These are phyloP conservation scores for Pyrrhosoma nymphula DNA, from an alignment of 2,888 invertebrate genomes.

Conservation along the genomic window DNA sequence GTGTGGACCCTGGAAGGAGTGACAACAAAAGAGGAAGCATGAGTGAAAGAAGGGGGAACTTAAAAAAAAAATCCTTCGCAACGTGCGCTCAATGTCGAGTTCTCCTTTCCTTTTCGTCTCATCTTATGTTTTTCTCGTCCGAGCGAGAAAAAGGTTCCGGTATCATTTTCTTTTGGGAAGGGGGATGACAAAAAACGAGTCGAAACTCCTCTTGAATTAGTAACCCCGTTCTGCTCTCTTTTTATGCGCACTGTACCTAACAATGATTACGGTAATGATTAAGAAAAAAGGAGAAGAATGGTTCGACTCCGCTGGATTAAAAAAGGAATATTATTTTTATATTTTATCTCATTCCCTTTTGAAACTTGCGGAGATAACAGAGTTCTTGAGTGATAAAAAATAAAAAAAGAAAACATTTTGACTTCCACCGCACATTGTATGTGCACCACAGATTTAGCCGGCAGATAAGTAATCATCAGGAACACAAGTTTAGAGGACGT, in stretches of 20 bases:
- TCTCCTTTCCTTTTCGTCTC: neutral
- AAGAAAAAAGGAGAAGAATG: neutral
- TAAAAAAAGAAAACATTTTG: no score
- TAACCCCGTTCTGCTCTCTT: constrained; percentile 6
- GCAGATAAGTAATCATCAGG: no score
- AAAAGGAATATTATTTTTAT: constrained; percentile 2
- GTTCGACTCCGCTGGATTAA: neutral
- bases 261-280: neutral
- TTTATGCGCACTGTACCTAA: neutral
- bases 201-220: neutral
- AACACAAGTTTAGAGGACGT: no score
- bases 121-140: neutral
- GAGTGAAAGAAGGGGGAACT: neutral
- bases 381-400: neutral
- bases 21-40: neutral
- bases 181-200: neutral
- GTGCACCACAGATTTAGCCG: no score
- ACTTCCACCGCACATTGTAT: no score
- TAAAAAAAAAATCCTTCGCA: neutral
- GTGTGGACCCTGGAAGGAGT: neutral
- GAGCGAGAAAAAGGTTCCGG: constrained; percentile 1
- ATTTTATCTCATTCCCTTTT: neutral
- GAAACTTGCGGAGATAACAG: neutral
- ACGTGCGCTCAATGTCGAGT: neutral
- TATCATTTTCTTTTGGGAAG: neutral